Evolutionary conservation across 1,140 invertebrate species (phyloP).

Genomic region (Trachymyrmex cornetzi): DNA sequence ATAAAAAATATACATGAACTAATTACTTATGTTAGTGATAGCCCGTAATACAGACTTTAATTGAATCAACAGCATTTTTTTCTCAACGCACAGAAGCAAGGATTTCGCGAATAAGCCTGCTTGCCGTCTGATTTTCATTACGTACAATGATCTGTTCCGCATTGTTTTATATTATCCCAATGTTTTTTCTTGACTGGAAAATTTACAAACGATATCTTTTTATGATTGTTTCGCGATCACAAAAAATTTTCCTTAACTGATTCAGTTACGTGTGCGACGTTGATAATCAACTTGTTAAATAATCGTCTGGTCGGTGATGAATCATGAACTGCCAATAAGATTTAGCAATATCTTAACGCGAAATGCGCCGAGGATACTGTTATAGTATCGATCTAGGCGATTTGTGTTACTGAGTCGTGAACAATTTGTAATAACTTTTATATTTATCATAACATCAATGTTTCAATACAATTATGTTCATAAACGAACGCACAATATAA

Average conservation of each 20-base stretch:
- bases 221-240: background rate
- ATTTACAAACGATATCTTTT: background rate
- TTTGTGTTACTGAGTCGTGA: background rate
- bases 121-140: slow-evolving; percentile 33
- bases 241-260: background rate
- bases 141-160: background rate
- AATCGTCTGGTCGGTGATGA: slow-evolving; percentile 12
- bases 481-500: background rate
- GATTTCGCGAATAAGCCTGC: slow-evolving; percentile 1
- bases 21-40: no score
- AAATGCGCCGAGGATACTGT: slow-evolving; percentile 11
- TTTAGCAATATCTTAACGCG: slow-evolving; percentile 21
- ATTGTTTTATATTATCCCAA: background rate
- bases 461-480: background rate
- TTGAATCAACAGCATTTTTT: no score
- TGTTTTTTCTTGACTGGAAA: background rate
- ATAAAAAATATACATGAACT: no score
- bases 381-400: background rate
- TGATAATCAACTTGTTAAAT: slow-evolving; percentile 34
- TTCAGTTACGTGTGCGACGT: slow-evolving; percentile 19
- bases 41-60: no score
- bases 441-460: background rate
- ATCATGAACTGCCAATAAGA: background rate
- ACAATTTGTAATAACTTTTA: slow-evolving; percentile 1
- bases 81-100: background rate